Conservation (phyloP, 1,140 invertebrate genomes). For the Yoshiicerus persimilis region DNA sequence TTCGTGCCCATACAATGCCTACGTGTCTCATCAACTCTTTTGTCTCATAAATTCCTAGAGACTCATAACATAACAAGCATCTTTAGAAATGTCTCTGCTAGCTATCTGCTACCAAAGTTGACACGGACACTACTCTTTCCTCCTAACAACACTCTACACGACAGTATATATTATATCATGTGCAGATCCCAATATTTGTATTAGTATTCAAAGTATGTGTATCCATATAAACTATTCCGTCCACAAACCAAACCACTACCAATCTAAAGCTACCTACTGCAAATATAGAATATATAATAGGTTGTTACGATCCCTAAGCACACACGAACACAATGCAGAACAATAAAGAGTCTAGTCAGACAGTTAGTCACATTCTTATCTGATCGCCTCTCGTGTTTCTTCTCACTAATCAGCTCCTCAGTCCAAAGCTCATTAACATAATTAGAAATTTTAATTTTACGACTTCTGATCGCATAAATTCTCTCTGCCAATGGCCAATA, state of each 20-base stretch:
- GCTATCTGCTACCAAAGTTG: not conserved
- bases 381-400: conserved; percentile 25
- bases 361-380: conserved; percentile 29
- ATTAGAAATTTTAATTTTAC: conserved; percentile 48
- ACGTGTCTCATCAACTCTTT: not conserved
- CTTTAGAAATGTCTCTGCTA: not conserved
- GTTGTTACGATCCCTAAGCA: not conserved
- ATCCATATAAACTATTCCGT: not conserved
- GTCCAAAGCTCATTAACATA: conserved; percentile 39
- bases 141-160: not conserved
- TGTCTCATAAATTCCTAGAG: not conserved
- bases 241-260: not conserved
- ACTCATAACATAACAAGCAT: not conserved
- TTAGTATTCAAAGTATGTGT: not conserved
- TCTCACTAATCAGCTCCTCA: conserved; percentile 34
- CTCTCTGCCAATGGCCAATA: not conserved
- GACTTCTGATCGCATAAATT: conserved; percentile 43
- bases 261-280: not conserved
- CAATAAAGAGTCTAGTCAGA: not conserved
- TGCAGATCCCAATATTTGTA: not conserved
- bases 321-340: not conserved
- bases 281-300: not conserved
- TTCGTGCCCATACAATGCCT: not conserved
- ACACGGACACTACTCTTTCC: not conserved
- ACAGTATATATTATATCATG: not conserved